Evolutionary conservation across 2,113 vertebrate genomes (phyloP).

Genomic region (Sakesphorus luctuosus): DNA sequence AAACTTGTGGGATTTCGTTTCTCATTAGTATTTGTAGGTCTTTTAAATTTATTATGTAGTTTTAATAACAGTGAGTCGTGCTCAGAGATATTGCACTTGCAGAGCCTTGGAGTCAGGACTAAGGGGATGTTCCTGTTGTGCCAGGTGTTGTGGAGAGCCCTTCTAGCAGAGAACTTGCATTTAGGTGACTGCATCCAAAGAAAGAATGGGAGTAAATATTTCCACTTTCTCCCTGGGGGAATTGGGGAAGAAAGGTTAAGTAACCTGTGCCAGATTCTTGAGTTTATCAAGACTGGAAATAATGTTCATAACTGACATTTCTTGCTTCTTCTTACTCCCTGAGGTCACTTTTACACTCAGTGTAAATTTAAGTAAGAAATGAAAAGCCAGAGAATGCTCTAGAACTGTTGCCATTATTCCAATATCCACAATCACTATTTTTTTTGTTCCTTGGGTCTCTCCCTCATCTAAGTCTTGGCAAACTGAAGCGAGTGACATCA

Average conservation of each 20-base stretch:
- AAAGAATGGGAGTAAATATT: neutral
- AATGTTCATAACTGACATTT: neutral
- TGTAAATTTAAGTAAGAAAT: neutral
- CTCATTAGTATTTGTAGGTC: neutral
- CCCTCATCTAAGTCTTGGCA: neutral
- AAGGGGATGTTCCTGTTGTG: neutral
- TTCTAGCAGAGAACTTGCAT: neutral
- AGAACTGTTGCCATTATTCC: neutral
- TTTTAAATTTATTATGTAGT: neutral
- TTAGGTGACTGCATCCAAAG: neutral
- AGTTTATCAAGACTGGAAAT: neutral
- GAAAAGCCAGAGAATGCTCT: neutral
- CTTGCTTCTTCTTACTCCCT: neutral
- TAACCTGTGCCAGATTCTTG: neutral
- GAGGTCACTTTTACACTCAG: neutral
- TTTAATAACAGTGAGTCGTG: neutral
- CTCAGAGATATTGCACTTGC: neutral
- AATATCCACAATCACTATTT: neutral
- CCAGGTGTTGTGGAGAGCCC: neutral
- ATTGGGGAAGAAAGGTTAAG: neutral
- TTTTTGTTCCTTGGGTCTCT: neutral
- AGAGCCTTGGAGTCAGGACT: neutral
- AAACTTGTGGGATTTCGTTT: neutral
- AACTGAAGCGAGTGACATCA: neutral
- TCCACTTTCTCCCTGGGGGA: neutral